phyloP scores from a whole-genome alignment of 2,888 invertebrate genomes.

The Trichopria drosophilae region DNA sequence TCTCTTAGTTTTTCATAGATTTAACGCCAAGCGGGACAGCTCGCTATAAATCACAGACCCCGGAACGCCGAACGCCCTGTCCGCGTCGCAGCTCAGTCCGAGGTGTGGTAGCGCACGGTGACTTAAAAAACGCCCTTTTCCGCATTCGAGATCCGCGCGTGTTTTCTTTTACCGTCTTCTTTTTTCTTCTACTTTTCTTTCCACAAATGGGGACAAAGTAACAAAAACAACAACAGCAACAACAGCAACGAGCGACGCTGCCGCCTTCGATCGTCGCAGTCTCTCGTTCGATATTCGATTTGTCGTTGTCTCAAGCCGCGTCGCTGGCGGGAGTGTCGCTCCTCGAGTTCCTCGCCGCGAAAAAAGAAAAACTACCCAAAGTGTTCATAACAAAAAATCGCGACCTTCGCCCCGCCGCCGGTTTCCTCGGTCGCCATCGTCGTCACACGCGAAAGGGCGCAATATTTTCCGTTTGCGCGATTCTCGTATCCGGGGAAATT shows the following conservation, averaged over 20 bases:
- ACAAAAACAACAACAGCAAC: too few species aligned
- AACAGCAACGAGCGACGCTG: too few species aligned
- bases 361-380: slow-evolving; percentile 54
- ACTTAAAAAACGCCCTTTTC: slow-evolving; percentile 21
- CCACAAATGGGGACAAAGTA: too few species aligned
- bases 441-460: not conserved
- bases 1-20: slow-evolving; percentile 55
- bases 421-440: slow-evolving; percentile 17
- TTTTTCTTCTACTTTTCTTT: too few species aligned
- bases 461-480: too few species aligned
- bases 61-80: slow-evolving; percentile 56
- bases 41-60: slow-evolving; percentile 49
- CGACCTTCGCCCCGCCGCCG: slow-evolving; percentile 38
- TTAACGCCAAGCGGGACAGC: slow-evolving; percentile 51
- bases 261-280: not conserved
- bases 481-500: slow-evolving; percentile 25
- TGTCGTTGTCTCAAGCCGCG: too few species aligned
- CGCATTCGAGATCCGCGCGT: slow-evolving; percentile 25
- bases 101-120: slow-evolving; percentile 12
- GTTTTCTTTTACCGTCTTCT: not conserved
- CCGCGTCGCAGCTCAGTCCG: slow-evolving; percentile 29
- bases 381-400: slow-evolving; percentile 51
- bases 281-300: slow-evolving; percentile 12
- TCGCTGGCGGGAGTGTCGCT: too few species aligned
- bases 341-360: too few species aligned